Evolutionary conservation across 2,113 vertebrate genomes (phyloP).

Genomic region (Entelurus aequoreus): DNA sequence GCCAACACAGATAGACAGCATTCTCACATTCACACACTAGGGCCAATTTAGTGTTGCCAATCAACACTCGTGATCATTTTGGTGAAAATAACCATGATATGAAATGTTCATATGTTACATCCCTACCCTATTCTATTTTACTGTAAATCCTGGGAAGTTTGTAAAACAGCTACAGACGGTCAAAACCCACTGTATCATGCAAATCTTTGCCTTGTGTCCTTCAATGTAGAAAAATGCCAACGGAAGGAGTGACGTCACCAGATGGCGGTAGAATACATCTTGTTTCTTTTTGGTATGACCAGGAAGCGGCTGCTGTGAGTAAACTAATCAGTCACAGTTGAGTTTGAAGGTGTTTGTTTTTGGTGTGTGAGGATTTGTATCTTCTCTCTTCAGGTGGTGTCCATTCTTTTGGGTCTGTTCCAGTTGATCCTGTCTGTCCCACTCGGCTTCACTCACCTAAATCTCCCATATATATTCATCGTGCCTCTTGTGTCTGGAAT

Average conservation of each 20-base stretch:
- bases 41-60: too few relatives aligned
- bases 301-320: slow-evolving; percentile 64
- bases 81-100: too few relatives aligned
- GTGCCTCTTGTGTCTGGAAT: slow-evolving; percentile 58
- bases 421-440: slow-evolving; percentile 62
- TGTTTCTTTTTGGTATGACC: slow-evolving; percentile 52
- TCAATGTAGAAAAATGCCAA: neutral
- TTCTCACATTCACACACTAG: too few relatives aligned
- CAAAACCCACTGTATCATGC: too few relatives aligned
- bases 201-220: too few relatives aligned
- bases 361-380: neutral
- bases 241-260: slow-evolving; percentile 6
- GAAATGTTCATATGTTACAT: too few relatives aligned
- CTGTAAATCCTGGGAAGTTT: too few relatives aligned
- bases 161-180: too few relatives aligned
- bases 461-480: slow-evolving; percentile 40
- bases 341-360: neutral
- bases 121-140: too few relatives aligned
- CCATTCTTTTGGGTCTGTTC: slow-evolving; percentile 67
- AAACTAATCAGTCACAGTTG: neutral
- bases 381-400: slow-evolving; percentile 51
- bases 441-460: slow-evolving; percentile 15
- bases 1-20: too few relatives aligned
- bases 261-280: slow-evolving; percentile 22
- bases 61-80: too few relatives aligned